These are phyloP conservation scores for Xylocopa sonorina DNA, from an alignment of 1,140 invertebrate genomes.

Conservation along the genomic window DNA sequence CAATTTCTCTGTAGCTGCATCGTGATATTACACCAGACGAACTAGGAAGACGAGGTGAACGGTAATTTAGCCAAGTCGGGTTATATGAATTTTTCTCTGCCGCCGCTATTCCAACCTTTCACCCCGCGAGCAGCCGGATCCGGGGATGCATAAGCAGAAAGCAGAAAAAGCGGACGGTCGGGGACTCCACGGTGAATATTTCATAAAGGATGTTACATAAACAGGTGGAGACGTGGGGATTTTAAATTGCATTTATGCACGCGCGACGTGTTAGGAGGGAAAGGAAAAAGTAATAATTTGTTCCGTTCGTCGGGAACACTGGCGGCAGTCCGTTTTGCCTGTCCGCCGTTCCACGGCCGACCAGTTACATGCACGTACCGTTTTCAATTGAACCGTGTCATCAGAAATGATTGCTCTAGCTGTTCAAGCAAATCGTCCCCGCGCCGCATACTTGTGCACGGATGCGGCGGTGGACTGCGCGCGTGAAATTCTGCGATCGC, in stretches of 20 bases:
- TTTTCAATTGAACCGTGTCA: conserved; percentile 73
- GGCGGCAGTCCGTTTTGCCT: not conserved
- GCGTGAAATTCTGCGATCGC: conserved; percentile 11
- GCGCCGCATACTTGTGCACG: conserved; percentile 48
- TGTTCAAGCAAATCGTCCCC: conserved; percentile 64
- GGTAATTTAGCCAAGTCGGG: not conserved
- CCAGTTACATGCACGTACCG: conserved; percentile 42
- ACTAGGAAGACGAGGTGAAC: not conserved
- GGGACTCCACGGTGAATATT: not conserved
- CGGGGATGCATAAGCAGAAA: no score
- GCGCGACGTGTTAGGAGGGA: no score
- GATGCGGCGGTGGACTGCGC: not conserved
- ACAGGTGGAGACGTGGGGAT: not conserved
- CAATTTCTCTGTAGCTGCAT: not conserved
- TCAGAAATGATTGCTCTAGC: conserved; percentile 72
- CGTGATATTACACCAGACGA: not conserved
- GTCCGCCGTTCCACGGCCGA: not conserved
- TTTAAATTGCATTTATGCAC: not conserved
- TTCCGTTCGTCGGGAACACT: not conserved
- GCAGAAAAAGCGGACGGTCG: not conserved
- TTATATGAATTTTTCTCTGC: not conserved
- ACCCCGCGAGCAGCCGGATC: not conserved
- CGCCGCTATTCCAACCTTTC: conserved; percentile 43
- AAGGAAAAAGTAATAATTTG: not conserved
- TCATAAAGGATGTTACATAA: not conserved